Conservation (phyloP, 1,140 invertebrate genomes). For the Drosophila navojoa region DNA sequence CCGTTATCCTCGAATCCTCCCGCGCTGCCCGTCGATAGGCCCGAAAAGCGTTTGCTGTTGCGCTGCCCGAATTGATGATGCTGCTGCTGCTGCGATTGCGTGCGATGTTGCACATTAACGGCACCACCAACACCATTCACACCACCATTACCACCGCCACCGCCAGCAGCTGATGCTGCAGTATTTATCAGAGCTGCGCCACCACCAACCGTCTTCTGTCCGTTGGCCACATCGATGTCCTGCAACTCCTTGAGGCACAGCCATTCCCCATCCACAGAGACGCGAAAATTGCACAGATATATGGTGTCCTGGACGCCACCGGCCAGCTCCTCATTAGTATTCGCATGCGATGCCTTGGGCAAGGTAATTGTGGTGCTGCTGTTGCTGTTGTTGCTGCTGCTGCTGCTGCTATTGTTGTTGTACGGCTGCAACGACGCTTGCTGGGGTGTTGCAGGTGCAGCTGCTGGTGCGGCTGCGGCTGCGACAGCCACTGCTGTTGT, state of each 20-base stretch:
- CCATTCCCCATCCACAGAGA: conserved; percentile 98
- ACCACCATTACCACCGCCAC: not conserved
- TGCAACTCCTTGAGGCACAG: conserved; percentile 97
- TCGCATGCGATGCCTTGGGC: conserved; percentile 78
- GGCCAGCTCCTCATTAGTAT: conserved; percentile 87
- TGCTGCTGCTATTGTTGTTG: conserved; percentile 41
- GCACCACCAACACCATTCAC: not conserved
- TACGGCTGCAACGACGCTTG: conserved; percentile 33
- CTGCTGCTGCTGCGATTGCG: conserved; percentile 20
- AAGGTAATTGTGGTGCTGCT: conserved; percentile 66
- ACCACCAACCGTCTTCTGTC: conserved; percentile 48
- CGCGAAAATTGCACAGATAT: conserved; percentile 98
- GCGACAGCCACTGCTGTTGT: conserved; percentile 26
- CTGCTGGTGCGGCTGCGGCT: conserved; percentile 39
- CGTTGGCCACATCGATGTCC: conserved; percentile 90
- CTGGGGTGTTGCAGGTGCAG: conserved; percentile 15
- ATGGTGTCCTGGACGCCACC: conserved; percentile 97
- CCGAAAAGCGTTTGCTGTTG: conserved; percentile 73
- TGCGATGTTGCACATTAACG: conserved; percentile 20
- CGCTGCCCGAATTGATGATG: conserved; percentile 54
- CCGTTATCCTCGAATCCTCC: conserved; percentile 78
- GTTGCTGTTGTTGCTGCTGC: conserved; percentile 41
- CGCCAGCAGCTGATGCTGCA: not conserved
- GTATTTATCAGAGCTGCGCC: conserved; percentile 37
- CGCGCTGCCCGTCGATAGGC: conserved; percentile 49